Evolutionary conservation across 2,113 vertebrate species (phyloP).

Genomic region (Halcyon malimbica): DNA sequence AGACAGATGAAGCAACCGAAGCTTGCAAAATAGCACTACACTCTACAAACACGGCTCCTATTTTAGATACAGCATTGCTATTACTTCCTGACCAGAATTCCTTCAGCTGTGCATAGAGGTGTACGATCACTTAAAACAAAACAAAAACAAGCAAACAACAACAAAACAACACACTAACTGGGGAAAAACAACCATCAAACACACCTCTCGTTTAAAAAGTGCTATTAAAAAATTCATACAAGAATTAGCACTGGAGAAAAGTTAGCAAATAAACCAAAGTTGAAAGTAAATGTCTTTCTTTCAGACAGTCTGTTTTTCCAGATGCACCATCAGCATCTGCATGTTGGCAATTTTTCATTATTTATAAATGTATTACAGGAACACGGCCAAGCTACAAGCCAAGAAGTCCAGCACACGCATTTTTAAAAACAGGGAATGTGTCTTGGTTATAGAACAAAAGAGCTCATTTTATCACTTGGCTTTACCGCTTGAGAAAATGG

Average conservation of each 20-base stretch:
- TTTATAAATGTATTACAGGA: slow-evolving; percentile 38
- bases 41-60: background rate
- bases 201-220: background rate
- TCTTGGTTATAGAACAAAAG: slow-evolving; percentile 84
- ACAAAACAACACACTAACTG: too few relatives aligned
- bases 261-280: background rate
- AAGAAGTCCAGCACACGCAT: slow-evolving; percentile 56
- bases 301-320: slow-evolving; percentile 46
- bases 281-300: background rate
- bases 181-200: too few relatives aligned
- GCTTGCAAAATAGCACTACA: background rate
- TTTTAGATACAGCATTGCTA: background rate
- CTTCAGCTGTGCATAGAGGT: background rate
- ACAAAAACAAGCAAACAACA: background rate
- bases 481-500: slow-evolving; percentile 82
- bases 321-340: slow-evolving; percentile 52
- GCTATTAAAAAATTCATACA: background rate
- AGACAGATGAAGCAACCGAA: background rate
- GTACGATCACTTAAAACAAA: background rate
- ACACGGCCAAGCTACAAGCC: slow-evolving; percentile 59
- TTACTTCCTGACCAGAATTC: slow-evolving; percentile 26
- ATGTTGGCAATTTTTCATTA: slow-evolving; percentile 64
- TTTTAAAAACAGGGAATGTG: slow-evolving; percentile 69
- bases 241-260: slow-evolving; percentile 22
- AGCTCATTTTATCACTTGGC: slow-evolving; percentile 84